Percentiles rank a stretch among this genome's conserved stretches.
Evolutionary conservation across 2,888 invertebrate species (phyloP).

Genomic region (Lottia scabra): DNA sequence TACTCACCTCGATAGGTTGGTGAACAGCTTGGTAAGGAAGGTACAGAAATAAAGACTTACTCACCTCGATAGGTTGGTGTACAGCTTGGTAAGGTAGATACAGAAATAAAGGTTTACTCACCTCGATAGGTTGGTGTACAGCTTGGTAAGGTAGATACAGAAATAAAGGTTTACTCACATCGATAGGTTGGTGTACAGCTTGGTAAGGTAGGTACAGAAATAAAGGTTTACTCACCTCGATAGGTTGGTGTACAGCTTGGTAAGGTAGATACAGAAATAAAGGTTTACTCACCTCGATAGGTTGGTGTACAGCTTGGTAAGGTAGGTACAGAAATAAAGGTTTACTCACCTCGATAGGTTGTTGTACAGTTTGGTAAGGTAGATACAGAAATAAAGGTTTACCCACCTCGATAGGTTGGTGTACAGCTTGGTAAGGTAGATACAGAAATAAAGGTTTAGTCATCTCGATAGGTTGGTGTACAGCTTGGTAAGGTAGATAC

Average conservation of each 20-base stretch:
- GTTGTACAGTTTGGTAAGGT: slow-evolving; percentile 85
- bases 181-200: slow-evolving; percentile 78
- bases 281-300: slow-evolving; percentile 71
- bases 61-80: slow-evolving; percentile 71
- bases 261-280: slow-evolving; percentile 90
- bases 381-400: slow-evolving; percentile 87
- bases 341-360: slow-evolving; percentile 34
- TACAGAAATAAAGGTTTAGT: slow-evolving; percentile 84
- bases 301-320: slow-evolving; percentile 82
- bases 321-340: slow-evolving; percentile 90
- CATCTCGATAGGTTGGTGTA: slow-evolving; percentile 73
- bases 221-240: slow-evolving; percentile 73
- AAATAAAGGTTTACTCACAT: slow-evolving; percentile 77
- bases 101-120: slow-evolving; percentile 80
- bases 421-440: slow-evolving; percentile 86
- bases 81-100: slow-evolving; percentile 87
- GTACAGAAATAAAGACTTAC: slow-evolving; percentile 84
- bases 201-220: slow-evolving; percentile 87
- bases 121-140: slow-evolving; percentile 74
- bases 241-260: slow-evolving; percentile 78
- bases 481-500: slow-evolving; percentile 85
- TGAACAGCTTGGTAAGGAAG: slow-evolving; percentile 88
- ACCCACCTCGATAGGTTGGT: slow-evolving; percentile 66
- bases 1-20: slow-evolving; percentile 33
- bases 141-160: slow-evolving; percentile 87